These are phyloP conservation scores for Camponotus floridanus DNA, from an alignment of 1,140 invertebrate genomes.

Conservation along the genomic window DNA sequence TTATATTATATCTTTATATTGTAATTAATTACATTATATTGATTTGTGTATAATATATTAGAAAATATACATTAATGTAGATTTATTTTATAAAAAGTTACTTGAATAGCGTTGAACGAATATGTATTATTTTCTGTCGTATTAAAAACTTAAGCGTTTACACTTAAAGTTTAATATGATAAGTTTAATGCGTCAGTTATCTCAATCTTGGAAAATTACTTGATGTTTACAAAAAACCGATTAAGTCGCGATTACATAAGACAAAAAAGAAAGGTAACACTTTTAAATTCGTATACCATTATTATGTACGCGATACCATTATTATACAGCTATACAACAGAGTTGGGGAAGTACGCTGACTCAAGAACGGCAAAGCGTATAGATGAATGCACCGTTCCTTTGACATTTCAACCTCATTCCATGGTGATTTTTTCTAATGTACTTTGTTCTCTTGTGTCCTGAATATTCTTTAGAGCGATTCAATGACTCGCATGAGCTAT, in stretches of 20 bases:
- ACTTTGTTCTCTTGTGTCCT: background rate
- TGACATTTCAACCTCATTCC: background rate
- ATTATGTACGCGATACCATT: background rate
- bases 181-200: background rate
- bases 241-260: constrained; percentile 8
- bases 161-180: background rate
- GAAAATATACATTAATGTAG: too few species aligned
- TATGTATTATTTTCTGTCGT: background rate
- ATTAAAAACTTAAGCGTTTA: background rate
- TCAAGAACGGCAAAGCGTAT: constrained; percentile 34
- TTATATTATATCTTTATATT: too few species aligned
- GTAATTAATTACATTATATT: too few species aligned
- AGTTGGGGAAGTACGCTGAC: constrained; percentile 66
- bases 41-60: too few species aligned
- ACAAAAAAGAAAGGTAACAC: constrained; percentile 4
- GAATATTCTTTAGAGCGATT: background rate
- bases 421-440: background rate
- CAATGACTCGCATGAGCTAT: too few species aligned
- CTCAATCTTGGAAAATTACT: background rate
- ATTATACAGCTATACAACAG: constrained; percentile 29
- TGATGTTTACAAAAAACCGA: constrained; percentile 4
- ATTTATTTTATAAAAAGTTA: background rate
- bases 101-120: background rate
- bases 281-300: background rate
- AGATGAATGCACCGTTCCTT: background rate